Conservation (phyloP, 1,140 invertebrate species). For the Mamestra configurata region DNA sequence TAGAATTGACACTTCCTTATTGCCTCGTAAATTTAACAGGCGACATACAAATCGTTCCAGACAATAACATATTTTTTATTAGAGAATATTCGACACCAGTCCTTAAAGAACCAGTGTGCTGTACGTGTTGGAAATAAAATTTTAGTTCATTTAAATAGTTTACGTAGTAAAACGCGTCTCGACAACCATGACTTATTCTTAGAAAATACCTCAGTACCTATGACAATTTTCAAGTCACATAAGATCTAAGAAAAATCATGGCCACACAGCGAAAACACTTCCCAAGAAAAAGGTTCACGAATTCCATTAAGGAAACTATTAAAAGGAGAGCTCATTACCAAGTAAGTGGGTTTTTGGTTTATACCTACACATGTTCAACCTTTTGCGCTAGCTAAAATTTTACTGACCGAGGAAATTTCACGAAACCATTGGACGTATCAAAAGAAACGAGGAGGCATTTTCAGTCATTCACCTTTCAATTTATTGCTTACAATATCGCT, state of each 20-base stretch:
- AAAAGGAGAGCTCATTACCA: slow-evolving; percentile 43
- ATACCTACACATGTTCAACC: slow-evolving; percentile 21
- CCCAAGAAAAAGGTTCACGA: slow-evolving; percentile 23
- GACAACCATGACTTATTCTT: neutral
- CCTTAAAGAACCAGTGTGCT: slow-evolving; percentile 27
- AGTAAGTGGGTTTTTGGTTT: slow-evolving; percentile 45
- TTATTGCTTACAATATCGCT: slow-evolving; percentile 32
- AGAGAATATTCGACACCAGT: slow-evolving; percentile 52
- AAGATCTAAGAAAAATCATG: slow-evolving; percentile 16
- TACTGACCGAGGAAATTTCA: slow-evolving; percentile 22
- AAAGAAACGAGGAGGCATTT: slow-evolving; percentile 21
- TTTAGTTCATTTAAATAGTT: slow-evolving; percentile 44
- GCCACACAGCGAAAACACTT: slow-evolving; percentile 29
- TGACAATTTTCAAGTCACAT: slow-evolving; percentile 32
- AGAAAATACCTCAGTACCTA: neutral
- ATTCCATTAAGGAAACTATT: slow-evolving; percentile 48
- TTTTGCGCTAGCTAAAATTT: slow-evolving; percentile 29
- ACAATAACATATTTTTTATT: slow-evolving; percentile 72
- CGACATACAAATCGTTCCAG: slow-evolving; percentile 71
- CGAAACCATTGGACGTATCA: slow-evolving; percentile 5
- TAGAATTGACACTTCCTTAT: slow-evolving; percentile 85
- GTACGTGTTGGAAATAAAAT: slow-evolving; percentile 51
- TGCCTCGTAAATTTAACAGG: slow-evolving; percentile 82
- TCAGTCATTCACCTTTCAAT: slow-evolving; percentile 23
- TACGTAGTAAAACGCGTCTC: slow-evolving; percentile 31